Percentiles rank a stretch among this genome's conserved stretches.
These are phyloP conservation scores for Drosophila ustulata DNA, from an alignment of 2,888 invertebrate genomes.

Conservation along the genomic window DNA sequence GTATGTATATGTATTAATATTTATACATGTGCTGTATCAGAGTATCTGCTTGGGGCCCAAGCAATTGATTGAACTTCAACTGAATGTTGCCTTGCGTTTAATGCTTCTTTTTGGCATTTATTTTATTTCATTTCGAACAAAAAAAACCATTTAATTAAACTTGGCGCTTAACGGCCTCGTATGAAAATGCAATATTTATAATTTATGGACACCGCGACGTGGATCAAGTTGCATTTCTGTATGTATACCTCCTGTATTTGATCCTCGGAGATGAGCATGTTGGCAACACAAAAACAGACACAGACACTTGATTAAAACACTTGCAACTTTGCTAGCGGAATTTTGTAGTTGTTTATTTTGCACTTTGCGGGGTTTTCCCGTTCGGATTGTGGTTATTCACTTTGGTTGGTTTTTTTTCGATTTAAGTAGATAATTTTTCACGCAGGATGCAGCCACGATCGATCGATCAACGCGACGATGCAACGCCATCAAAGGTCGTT, in stretches of 20 bases:
- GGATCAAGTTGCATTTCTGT: not conserved
- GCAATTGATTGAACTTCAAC: slow-evolving; percentile 74
- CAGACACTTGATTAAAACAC: slow-evolving; percentile 13
- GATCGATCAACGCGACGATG: slow-evolving; percentile 80
- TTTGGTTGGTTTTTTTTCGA: not conserved
- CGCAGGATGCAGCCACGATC: slow-evolving; percentile 40
- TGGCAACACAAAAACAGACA: slow-evolving; percentile 11
- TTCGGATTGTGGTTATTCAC: not conserved
- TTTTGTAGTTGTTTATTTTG: not conserved
- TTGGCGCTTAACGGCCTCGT: slow-evolving; percentile 10
- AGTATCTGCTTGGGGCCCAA: slow-evolving; percentile 23
- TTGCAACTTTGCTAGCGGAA: not conserved
- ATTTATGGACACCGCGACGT: slow-evolving; percentile 33
- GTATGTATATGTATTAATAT: slow-evolving; percentile 9
- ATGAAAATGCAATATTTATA: slow-evolving; percentile 26
- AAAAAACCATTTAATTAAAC: slow-evolving; percentile 41
- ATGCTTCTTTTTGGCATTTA: slow-evolving; percentile 37
- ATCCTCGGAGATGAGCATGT: slow-evolving; percentile 83
- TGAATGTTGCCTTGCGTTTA: slow-evolving; percentile 38
- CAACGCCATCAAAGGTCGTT: slow-evolving; percentile 84
- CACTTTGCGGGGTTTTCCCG: slow-evolving; percentile 20
- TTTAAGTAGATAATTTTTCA: slow-evolving; percentile 15
- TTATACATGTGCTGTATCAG: slow-evolving; percentile 3
- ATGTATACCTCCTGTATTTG: slow-evolving; percentile 83
- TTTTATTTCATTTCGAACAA: slow-evolving; percentile 24